Evolutionary conservation across 1,140 invertebrate species (phyloP), one percentile per base, ranked within the genome.

Genomic region (Coenobita brevimanus): DNA sequence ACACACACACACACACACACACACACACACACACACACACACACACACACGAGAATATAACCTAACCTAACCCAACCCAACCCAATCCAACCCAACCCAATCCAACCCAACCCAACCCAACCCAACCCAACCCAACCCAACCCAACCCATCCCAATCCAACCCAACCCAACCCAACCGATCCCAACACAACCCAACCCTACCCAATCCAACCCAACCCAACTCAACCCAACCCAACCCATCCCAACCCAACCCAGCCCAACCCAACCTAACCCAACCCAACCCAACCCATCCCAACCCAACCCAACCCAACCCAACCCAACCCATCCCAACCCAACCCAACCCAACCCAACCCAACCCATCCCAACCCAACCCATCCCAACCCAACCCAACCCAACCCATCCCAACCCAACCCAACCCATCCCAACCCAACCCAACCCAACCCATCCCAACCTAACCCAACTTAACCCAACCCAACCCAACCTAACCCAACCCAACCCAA

Each of bases 271-370:
- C 33, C 43, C 24, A 80, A 10, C 78, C 30, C n/a, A 67, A 91
- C 90, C 88, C 57, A 89, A 91, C 84, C 89, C 27, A 91, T 90
- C 90, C 89, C 41, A 84, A 91, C 89, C 90, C 62, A 89, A 92
- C 89, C 91, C 78, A 91, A 92, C 91, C 85, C 67, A 89, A 91
- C 91, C 89, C 83, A 91, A 91, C 91, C 89, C 73, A 90, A 91
- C 87, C 89, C 78, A 91, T 91, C 91, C 43, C 71, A 90, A 91
- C 91, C 89, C 86, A 91, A 91, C 91, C 86, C 75, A 92, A 91
- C 91, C 78, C 62, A 89, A 91, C 91, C 67, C 54, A 90, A 91
- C 89, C 88, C 62, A 90, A 91, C 82, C 82, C 75, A 91, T 89
- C 88, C 83, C 79, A 69, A 91, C 89, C 91, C 83, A 91, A 91